phyloP scores from a whole-genome alignment of 1,140 invertebrate genomes.

The Drosophila sproati region DNA sequence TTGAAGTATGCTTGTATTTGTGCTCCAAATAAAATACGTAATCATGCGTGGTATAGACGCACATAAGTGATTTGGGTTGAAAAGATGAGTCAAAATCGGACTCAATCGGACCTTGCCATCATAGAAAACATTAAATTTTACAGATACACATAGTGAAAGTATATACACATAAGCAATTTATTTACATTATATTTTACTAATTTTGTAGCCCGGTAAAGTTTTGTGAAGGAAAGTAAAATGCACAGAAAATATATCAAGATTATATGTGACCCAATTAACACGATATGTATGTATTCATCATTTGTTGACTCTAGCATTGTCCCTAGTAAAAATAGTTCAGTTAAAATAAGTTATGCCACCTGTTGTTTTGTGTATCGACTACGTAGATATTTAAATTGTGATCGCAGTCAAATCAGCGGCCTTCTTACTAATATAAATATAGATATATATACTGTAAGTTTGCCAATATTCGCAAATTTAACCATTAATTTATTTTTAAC shows the following conservation, averaged over 20 bases:
- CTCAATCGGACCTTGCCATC: constrained; percentile 17
- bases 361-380: too few relatives aligned
- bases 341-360: too few relatives aligned
- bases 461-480: background rate
- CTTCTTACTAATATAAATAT: background rate
- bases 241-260: too few relatives aligned
- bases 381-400: too few relatives aligned
- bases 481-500: background rate
- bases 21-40: constrained; percentile 50
- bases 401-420: too few relatives aligned
- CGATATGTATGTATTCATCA: too few relatives aligned
- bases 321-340: too few relatives aligned
- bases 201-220: background rate
- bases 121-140: constrained; percentile 4
- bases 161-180: background rate
- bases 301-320: too few relatives aligned
- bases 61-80: constrained; percentile 19
- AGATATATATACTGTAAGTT: too few relatives aligned
- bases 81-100: constrained; percentile 27
- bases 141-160: constrained; percentile 5
- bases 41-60: constrained; percentile 15
- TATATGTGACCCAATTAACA: too few relatives aligned
- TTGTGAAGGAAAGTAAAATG: background rate
- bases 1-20: constrained; percentile 18
- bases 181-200: too few relatives aligned